phyloP scores from a whole-genome alignment of 2,113 vertebrate genomes.

The Zingel zingel region DNA sequence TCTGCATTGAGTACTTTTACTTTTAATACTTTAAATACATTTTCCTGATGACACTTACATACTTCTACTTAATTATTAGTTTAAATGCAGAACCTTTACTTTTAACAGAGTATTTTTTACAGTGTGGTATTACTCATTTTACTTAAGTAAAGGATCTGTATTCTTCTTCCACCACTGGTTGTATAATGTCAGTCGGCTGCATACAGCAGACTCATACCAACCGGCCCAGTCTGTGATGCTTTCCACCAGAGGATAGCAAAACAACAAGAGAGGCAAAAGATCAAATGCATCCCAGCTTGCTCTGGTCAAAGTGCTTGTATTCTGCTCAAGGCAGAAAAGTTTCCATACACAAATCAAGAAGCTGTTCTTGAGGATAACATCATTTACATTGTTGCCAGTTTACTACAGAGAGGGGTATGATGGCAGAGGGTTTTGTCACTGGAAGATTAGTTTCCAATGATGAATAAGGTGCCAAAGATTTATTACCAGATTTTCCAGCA shows the following conservation, averaged over 20 bases:
- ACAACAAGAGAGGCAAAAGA: neutral
- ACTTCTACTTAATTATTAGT: too few relatives aligned
- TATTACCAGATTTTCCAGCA: constrained; percentile 57
- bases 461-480: constrained; percentile 58
- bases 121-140: too few relatives aligned
- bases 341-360: neutral
- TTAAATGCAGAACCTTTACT: too few relatives aligned
- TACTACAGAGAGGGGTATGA: constrained; percentile 5
- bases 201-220: neutral
- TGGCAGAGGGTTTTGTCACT: constrained; percentile 26
- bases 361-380: constrained; percentile 31
- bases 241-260: constrained; percentile 3
- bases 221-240: neutral
- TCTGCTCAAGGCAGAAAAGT: neutral
- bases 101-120: too few relatives aligned
- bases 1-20: too few relatives aligned
- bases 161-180: neutral
- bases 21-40: too few relatives aligned
- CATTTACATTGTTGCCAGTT: constrained; percentile 28
- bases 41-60: too few relatives aligned
- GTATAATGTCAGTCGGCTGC: neutral
- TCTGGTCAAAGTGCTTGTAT: neutral
- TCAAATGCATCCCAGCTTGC: constrained; percentile 1
- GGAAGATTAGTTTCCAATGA: constrained; percentile 50
- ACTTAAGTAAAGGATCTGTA: too few relatives aligned